phyloP scores from a whole-genome alignment of 2,888 invertebrate genomes.

The Melanophora roralis region DNA sequence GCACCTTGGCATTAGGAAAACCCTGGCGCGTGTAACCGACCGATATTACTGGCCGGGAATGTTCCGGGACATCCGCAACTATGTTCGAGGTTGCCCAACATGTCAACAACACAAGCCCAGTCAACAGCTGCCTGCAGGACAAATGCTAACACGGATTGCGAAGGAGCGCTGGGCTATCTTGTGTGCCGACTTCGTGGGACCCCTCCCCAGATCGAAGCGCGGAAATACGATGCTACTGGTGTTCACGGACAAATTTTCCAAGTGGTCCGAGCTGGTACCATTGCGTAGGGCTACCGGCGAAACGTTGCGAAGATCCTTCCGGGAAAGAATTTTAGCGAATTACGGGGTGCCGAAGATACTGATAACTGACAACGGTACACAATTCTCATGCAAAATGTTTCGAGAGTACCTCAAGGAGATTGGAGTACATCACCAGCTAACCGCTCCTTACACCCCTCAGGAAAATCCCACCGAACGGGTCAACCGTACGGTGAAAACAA shows the following conservation, averaged over 20 bases:
- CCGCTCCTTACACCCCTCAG: slow-evolving; percentile 24
- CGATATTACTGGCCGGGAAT: not conserved
- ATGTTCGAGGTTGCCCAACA: not conserved
- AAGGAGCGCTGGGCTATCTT: not conserved
- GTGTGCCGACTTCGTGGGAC: slow-evolving; percentile 20
- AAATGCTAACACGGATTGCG: slow-evolving; percentile 9
- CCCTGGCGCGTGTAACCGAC: not conserved
- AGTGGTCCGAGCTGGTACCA: not conserved
- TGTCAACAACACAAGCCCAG: slow-evolving; percentile 1
- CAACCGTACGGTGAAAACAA: slow-evolving; percentile 15
- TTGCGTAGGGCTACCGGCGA: not conserved
- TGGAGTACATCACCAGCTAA: slow-evolving; percentile 2
- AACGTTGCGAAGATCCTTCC: not conserved
- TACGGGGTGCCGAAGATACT: not conserved
- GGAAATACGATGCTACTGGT: slow-evolving; percentile 6
- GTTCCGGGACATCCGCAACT: not conserved
- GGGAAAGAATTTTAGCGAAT: not conserved
- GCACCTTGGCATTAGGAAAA: slow-evolving; percentile 13
- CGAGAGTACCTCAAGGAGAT: not conserved
- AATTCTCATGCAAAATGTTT: slow-evolving; percentile 10
- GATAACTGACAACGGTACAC: not conserved
- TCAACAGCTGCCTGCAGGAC: slow-evolving; percentile 15
- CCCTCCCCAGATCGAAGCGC: not conserved
- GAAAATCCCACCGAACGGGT: slow-evolving; percentile 20
- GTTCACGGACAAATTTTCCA: not conserved